Evolutionary conservation across 2,888 invertebrate genomes (phyloP).

Genomic region (Vannuccia rotundouncinata): DNA sequence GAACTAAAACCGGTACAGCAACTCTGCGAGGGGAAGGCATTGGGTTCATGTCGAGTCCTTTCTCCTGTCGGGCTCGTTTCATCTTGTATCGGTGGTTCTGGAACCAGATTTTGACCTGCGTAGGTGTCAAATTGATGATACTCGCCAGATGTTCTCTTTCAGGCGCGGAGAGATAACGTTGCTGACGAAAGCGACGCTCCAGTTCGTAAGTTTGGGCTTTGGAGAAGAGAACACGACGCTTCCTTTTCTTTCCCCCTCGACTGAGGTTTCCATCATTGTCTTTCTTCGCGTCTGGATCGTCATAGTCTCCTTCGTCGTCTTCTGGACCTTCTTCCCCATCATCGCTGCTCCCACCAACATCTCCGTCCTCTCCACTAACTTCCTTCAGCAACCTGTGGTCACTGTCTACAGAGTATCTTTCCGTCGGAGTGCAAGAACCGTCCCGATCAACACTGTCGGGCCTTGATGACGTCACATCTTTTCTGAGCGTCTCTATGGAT

Average conservation of each 20-base stretch:
- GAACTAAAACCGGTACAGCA: constrained; percentile 13
- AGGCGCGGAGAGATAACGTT: constrained; percentile 91
- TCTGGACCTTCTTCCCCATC: background rate
- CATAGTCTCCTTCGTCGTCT: constrained; percentile 25
- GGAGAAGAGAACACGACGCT: constrained; percentile 88
- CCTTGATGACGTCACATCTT: background rate
- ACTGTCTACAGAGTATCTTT: background rate
- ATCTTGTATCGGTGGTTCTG: constrained; percentile 99
- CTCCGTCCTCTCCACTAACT: background rate
- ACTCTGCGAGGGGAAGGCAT: constrained; percentile 20
- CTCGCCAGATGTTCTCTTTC: constrained; percentile 92
- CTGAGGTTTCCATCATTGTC: background rate
- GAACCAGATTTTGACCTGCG: constrained; percentile 98
- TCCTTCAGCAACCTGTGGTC: background rate
- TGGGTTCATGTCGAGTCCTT: constrained; percentile 58
- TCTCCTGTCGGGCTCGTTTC: constrained; percentile 95
- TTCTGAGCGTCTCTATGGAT: background rate
- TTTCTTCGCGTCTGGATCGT: constrained; percentile 20
- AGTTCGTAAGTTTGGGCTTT: constrained; percentile 96
- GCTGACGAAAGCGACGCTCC: constrained; percentile 91
- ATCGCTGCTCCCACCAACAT: background rate
- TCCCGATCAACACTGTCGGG: background rate
- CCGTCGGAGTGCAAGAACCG: background rate
- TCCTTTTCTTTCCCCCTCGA: constrained; percentile 61
- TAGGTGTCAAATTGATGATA: constrained; percentile 87